Conservation (phyloP, 2,797 vertebrate species). For the Microhierax caerulescens region DNA sequence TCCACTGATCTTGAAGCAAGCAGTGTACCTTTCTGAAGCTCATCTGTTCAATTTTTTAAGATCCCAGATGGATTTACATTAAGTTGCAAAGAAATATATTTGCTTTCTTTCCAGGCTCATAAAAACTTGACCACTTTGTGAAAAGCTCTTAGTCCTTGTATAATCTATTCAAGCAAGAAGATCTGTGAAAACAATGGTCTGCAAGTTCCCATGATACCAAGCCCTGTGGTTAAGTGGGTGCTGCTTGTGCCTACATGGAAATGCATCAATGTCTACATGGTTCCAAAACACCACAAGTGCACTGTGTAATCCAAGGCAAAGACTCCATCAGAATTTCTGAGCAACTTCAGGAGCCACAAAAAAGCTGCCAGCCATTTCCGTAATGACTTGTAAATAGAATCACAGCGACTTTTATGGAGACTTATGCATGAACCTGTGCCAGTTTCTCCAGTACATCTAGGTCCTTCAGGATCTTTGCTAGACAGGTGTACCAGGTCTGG, state of each 20-base stretch:
- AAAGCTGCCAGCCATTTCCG: neutral
- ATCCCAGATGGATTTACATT: neutral
- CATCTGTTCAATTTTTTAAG: conserved; percentile 34
- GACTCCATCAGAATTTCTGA: neutral
- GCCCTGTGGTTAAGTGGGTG: neutral
- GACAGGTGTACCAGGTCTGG: neutral
- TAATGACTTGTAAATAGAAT: neutral
- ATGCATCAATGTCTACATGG: neutral
- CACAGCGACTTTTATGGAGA: neutral
- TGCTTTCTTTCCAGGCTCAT: conserved; percentile 25
- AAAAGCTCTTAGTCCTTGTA: conserved; percentile 35
- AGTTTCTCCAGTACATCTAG: neutral
- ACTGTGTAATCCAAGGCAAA: neutral
- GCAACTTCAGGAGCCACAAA: neutral
- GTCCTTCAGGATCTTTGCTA: neutral
- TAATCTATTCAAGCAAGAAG: conserved; percentile 57
- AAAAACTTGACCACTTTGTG: neutral
- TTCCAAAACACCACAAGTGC: neutral
- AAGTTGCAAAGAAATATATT: conserved; percentile 36
- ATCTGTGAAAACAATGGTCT: conserved; percentile 8
- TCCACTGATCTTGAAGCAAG: neutral
- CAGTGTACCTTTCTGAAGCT: neutral
- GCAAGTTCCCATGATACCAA: neutral
- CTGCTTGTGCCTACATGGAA: neutral
- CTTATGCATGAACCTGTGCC: neutral